Percentiles rank a stretch among this genome's conserved stretches.
phyloP scores from a whole-genome alignment of 2,797 vertebrate species.

The Graptemys geographica region DNA sequence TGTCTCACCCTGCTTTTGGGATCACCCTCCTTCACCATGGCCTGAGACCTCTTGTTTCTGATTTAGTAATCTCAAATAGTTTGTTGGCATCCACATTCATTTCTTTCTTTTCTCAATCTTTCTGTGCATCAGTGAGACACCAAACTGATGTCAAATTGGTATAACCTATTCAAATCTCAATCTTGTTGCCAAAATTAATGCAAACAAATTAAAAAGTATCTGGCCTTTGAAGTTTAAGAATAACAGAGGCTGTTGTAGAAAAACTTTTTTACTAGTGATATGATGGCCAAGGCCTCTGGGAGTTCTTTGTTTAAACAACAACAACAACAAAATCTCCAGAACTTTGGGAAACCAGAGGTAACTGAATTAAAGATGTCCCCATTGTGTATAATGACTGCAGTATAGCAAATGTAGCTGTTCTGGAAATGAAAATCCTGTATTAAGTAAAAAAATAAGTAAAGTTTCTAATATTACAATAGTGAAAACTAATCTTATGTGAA shows the following conservation, averaged over 20 bases:
- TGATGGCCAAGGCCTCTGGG: conserved; percentile 7
- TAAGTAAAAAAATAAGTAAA: background rate
- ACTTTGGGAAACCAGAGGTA: background rate
- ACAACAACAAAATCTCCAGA: background rate
- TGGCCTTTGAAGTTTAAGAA: background rate
- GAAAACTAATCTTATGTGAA: background rate
- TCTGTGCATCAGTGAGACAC: conserved; percentile 37
- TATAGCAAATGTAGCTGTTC: conserved; percentile 19
- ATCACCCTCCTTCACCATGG: conserved; percentile 57
- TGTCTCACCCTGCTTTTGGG: conserved; percentile 1
- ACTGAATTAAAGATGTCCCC: conserved; percentile 29
- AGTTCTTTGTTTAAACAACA: background rate
- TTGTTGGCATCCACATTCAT: conserved; percentile 40
- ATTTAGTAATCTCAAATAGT: conserved; percentile 50
- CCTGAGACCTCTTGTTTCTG: conserved; percentile 43
- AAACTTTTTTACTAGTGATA: conserved; percentile 50
- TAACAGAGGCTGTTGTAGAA: conserved; percentile 25
- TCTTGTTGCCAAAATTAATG: conserved; percentile 53
- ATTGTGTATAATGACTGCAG: background rate
- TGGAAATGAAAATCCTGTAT: background rate
- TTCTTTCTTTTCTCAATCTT: conserved; percentile 47
- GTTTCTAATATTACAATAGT: background rate
- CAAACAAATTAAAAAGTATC: conserved; percentile 49
- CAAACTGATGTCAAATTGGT: conserved; percentile 51
- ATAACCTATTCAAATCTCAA: conserved; percentile 54